phyloP scores from a whole-genome alignment of 2,113 vertebrate genomes.

The Mus pahari region DNA sequence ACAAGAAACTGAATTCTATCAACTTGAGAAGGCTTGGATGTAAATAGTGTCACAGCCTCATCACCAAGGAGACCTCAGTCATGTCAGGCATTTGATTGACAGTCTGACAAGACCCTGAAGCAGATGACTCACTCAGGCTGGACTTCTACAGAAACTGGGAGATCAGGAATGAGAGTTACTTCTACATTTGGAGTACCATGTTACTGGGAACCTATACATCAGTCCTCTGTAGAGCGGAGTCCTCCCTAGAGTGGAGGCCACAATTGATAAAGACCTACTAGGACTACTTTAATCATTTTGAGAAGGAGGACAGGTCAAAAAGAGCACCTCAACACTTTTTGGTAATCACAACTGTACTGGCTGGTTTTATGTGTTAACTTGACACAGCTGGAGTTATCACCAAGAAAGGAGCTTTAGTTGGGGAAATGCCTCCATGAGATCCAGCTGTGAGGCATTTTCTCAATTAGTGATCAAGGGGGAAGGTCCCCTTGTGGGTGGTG shows the following conservation, averaged over 20 bases:
- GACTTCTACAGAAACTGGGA: background rate
- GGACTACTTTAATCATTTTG: background rate
- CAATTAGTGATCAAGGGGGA: too few species aligned
- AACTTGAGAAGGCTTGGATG: too few species aligned
- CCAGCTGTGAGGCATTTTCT: too few species aligned
- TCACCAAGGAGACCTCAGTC: background rate
- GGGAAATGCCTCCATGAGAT: too few species aligned
- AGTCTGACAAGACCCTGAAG: background rate
- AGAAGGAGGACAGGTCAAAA: background rate
- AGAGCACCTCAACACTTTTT: background rate
- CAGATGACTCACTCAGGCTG: background rate
- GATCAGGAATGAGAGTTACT: background rate
- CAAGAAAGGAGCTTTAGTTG: too few species aligned
- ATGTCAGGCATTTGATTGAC: background rate
- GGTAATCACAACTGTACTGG: background rate
- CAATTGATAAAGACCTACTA: background rate
- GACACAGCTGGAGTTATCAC: too few species aligned
- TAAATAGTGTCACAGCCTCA: background rate
- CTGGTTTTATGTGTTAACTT: too few species aligned
- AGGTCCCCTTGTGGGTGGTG: too few species aligned
- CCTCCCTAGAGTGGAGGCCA: background rate
- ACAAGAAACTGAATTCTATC: constrained; percentile 1
- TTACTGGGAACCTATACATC: background rate
- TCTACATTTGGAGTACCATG: background rate
- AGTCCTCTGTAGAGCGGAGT: background rate